Conservation (phyloP, 37 sponge, comb jelly and placozoan genomes). For the Trichoplax adhaerens region DNA sequence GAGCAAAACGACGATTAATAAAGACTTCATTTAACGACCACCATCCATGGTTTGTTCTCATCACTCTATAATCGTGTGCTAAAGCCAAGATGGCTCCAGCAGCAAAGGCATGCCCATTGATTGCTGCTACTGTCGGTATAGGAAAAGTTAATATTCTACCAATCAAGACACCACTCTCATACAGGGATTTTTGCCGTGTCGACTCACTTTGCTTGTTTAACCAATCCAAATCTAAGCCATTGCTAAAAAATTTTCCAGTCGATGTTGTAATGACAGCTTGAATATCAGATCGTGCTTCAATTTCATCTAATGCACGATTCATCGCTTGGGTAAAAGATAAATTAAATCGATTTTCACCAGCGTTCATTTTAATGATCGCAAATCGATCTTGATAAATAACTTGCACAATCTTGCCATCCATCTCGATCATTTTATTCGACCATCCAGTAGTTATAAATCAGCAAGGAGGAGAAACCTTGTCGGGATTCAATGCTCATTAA, state of each 20-base stretch:
- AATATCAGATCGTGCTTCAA: slow-evolving; percentile 3
- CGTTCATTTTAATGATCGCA: slow-evolving; percentile 3
- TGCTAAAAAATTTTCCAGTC: slow-evolving; percentile 5
- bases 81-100: slow-evolving; percentile 45
- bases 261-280: slow-evolving; percentile 3
- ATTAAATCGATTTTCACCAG: slow-evolving; percentile 11
- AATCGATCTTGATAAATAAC: not conserved
- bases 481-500: no score
- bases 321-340: not conserved
- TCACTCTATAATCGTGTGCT: slow-evolving; percentile 43
- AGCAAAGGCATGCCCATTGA: slow-evolving; percentile 49
- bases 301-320: slow-evolving; percentile 1
- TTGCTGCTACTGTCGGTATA: slow-evolving; percentile 11
- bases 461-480: no score
- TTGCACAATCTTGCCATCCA: no score
- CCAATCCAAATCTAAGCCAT: slow-evolving; percentile 10
- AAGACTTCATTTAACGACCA: slow-evolving; percentile 38
- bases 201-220: not conserved
- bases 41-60: slow-evolving; percentile 50
- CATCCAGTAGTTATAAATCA: no score
- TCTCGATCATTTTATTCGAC: no score
- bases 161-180: no score
- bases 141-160: slow-evolving; percentile 5
- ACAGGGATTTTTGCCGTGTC: no score
- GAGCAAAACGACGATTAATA: slow-evolving; percentile 18